Conservation (phyloP, 92 coral and sea anemone genomes). For the Porites evermanni region DNA sequence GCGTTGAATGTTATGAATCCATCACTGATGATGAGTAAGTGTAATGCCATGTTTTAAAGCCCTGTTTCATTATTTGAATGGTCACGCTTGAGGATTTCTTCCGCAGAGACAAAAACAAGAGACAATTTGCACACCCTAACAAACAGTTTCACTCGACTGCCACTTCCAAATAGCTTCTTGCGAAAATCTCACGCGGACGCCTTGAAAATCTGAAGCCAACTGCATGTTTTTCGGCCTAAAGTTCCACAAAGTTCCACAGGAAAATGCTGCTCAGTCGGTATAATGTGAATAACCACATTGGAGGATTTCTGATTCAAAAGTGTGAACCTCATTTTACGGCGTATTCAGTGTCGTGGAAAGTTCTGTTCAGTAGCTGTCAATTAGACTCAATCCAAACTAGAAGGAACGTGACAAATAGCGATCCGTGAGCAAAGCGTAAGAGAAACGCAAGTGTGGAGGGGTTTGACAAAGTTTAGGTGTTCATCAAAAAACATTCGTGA, state of each 20-base stretch:
- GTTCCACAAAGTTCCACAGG: not conserved
- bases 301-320: not conserved
- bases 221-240: too few relatives aligned
- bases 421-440: too few relatives aligned
- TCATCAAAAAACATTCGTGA: not conserved
- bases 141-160: not conserved
- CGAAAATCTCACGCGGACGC: too few relatives aligned
- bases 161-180: too few relatives aligned
- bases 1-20: conserved; percentile 86
- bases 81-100: not conserved
- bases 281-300: not conserved
- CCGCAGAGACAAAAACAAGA: not conserved
- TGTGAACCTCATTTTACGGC: not conserved
- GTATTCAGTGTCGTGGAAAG: not conserved
- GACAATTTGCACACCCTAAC: not conserved
- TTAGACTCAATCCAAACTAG: not conserved
- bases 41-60: not conserved
- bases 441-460: too few relatives aligned
- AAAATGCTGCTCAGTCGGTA: not conserved
- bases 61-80: not conserved
- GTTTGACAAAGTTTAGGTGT: not conserved
- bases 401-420: too few relatives aligned
- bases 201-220: too few relatives aligned
- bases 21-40: conserved; percentile 97
- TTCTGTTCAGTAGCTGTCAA: not conserved